Conservation (phyloP, 2,797 vertebrate species). For the Cyclura pinguis region DNA sequence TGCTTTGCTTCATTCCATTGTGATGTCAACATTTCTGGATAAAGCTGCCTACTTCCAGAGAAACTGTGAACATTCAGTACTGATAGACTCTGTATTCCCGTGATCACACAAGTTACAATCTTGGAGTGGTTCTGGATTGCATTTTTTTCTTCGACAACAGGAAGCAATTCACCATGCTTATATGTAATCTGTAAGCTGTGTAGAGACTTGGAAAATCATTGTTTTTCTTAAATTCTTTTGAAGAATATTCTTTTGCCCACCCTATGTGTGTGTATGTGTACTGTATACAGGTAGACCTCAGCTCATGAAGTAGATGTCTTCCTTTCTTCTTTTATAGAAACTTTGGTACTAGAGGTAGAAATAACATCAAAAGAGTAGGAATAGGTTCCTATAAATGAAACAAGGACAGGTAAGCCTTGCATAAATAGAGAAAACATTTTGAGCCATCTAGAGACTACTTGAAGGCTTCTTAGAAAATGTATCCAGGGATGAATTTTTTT, state of each 20-base stretch:
- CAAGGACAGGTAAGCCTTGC: too few relatives aligned
- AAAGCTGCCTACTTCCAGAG: not conserved
- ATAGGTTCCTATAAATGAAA: too few relatives aligned
- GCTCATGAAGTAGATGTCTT: too few relatives aligned
- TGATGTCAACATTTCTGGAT: not conserved
- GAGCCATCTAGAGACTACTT: too few relatives aligned
- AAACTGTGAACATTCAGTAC: not conserved
- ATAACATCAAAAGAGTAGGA: too few relatives aligned
- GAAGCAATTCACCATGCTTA: not conserved
- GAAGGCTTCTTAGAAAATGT: too few relatives aligned
- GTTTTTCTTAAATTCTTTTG: not conserved
- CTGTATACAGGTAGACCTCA: too few relatives aligned
- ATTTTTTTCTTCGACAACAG: not conserved
- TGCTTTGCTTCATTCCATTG: conserved; percentile 38
- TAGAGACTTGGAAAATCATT: not conserved
- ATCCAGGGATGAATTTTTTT: too few relatives aligned
- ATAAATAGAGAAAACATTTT: too few relatives aligned
- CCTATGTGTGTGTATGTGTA: not conserved
- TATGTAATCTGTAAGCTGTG: not conserved
- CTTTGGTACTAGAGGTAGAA: too few relatives aligned
- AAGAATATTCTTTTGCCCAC: not conserved
- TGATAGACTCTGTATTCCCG: not conserved
- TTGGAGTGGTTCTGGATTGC: not conserved
- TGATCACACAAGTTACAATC: not conserved
- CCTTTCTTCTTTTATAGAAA: too few relatives aligned